Conservation (phyloP, 1,140 invertebrate genomes). For the Euborellia annulipes region DNA sequence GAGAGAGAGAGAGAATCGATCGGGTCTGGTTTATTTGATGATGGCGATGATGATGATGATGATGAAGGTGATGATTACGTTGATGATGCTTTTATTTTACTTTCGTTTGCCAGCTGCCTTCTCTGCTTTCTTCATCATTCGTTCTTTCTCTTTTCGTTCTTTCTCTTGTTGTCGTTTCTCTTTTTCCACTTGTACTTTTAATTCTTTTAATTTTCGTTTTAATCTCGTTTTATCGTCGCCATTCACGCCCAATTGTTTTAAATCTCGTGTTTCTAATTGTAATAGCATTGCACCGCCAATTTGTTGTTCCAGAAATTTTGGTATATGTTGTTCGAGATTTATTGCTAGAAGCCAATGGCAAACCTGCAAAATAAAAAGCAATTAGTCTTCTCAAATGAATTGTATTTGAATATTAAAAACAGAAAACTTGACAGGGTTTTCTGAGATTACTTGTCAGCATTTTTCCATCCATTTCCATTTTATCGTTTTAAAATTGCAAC, state of each 20-base stretch:
- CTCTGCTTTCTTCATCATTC: slow-evolving; percentile 59
- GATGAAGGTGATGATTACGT: slow-evolving; percentile 3
- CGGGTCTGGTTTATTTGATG: too few species aligned
- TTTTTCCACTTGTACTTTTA: slow-evolving; percentile 57
- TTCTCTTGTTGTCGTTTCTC: slow-evolving; percentile 55
- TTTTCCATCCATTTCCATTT: neutral
- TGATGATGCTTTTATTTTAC: too few species aligned
- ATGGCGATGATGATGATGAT: too few species aligned
- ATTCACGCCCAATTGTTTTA: slow-evolving; percentile 68
- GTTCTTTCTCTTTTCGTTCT: slow-evolving; percentile 60
- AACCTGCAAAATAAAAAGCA: slow-evolving; percentile 38
- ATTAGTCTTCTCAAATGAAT: too few species aligned
- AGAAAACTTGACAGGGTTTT: too few species aligned
- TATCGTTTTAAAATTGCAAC: too few species aligned
- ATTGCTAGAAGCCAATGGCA: slow-evolving; percentile 73
- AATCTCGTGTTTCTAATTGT: slow-evolving; percentile 67
- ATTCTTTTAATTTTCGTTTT: slow-evolving; percentile 79
- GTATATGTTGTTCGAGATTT: slow-evolving; percentile 66
- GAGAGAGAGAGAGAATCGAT: too few species aligned
- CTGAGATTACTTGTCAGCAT: slow-evolving; percentile 3
- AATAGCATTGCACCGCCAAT: slow-evolving; percentile 70
- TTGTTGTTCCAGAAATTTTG: slow-evolving; percentile 65
- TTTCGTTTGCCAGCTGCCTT: slow-evolving; percentile 41
- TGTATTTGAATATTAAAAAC: too few species aligned
- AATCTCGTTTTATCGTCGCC: slow-evolving; percentile 66